Conservation (phyloP, 2,888 invertebrate species). For the Lacanobia wlatinum region DNA sequence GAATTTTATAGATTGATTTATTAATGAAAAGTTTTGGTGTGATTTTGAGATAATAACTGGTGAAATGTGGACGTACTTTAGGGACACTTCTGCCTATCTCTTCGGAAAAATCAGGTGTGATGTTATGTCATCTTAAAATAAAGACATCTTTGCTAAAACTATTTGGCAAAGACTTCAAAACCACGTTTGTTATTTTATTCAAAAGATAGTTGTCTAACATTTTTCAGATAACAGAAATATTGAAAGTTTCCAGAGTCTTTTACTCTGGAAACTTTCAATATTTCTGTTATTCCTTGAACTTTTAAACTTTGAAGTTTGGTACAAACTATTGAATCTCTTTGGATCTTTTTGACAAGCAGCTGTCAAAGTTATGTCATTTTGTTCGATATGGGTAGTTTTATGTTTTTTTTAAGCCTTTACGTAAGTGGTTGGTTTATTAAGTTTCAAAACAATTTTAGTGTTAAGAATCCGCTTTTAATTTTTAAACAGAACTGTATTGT, state of each 20-base stretch:
- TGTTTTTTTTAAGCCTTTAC: neutral
- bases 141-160: neutral
- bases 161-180: slow-evolving; percentile 2
- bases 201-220: neutral
- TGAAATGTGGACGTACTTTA: too few species aligned
- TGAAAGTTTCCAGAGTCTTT: neutral
- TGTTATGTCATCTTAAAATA: neutral
- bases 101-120: too few species aligned
- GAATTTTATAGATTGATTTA: too few species aligned
- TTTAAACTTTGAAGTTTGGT: slow-evolving; percentile 15
- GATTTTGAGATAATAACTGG: too few species aligned
- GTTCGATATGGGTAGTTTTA: neutral
- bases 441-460: neutral
- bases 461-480: neutral
- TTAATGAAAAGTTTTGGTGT: too few species aligned
- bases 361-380: slow-evolving; percentile 36
- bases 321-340: slow-evolving; percentile 43
- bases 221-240: slow-evolving; percentile 29
- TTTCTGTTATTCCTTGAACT: slow-evolving; percentile 20
- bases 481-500: too few species aligned
- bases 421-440: too few species aligned
- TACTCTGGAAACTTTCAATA: too few species aligned
- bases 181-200: slow-evolving; percentile 15
- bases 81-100: too few species aligned
- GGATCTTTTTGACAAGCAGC: slow-evolving; percentile 45